phyloP scores from a whole-genome alignment of 2,113 vertebrate species.

The Tyto alba region DNA sequence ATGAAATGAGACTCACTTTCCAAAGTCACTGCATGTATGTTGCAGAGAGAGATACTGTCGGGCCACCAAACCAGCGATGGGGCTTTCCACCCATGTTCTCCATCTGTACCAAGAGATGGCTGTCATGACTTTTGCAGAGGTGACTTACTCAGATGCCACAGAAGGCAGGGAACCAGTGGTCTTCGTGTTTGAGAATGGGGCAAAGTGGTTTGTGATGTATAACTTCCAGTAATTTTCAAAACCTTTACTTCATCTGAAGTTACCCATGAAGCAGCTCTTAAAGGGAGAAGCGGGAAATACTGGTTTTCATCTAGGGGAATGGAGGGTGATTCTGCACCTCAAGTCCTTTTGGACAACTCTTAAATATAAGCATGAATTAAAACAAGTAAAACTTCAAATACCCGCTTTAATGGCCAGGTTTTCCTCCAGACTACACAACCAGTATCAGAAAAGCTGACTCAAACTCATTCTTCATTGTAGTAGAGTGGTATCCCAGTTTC shows the following conservation, averaged over 20 bases:
- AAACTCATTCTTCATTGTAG: neutral
- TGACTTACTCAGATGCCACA: neutral
- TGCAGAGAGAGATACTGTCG: neutral
- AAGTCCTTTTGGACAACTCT: neutral
- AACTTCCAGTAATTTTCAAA: neutral
- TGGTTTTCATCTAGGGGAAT: neutral
- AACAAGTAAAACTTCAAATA: neutral
- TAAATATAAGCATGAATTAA: neutral
- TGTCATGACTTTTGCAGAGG: neutral
- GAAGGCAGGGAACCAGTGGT: neutral
- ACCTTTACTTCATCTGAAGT: neutral
- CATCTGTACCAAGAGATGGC: neutral
- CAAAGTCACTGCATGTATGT: accelerated
- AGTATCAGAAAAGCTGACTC: neutral
- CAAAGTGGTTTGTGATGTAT: neutral
- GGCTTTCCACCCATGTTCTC: neutral
- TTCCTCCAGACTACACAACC: neutral
- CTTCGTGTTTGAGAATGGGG: neutral
- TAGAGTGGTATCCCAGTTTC: neutral
- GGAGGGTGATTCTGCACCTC: neutral
- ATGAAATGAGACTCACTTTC: neutral
- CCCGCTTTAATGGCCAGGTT: neutral
- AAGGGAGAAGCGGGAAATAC: neutral
- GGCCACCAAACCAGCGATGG: neutral
- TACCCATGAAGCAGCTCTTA: neutral